Base-by-base conservation (phyloP, 2,113 vertebrate genomes). In the Centropristis striata region DNA sequence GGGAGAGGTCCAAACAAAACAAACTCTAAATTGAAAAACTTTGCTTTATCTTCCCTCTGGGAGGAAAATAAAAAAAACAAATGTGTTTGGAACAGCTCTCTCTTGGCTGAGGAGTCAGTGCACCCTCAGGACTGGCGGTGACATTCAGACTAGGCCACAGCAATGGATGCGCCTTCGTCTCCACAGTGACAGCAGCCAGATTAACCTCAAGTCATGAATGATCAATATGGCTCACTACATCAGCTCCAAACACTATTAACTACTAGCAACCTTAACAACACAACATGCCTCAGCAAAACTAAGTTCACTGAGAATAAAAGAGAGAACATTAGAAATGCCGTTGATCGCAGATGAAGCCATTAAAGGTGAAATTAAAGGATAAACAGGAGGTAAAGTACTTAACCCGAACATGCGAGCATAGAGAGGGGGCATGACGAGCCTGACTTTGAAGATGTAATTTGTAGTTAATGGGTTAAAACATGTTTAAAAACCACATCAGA, bases 131-230 rank as follows among this genome's bases (percentile, higher is more conserved):
- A 81, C 50, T 36, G 28, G 3, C 11, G 4, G 28, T 81, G 88
- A 81, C 85, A 81, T 87, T 88, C 42, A 88, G 57, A 61, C 41
- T 1, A 12, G 8, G 46, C 23, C 32, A 73, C 1, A 66, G 67
- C 50, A 76, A 86, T 41, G 25, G 69, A 73, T 1, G 8, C 78
- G 12, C 28, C n/a, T 37, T 21, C 0, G 2, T 78, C 32, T 80
- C 61, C 70, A 51, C 10, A 4, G 71, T 10, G 28, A 89, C 57
- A 54, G 71, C 28, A 16, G 14, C 46, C 27, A 54, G 44, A 86
- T 78, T 60, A 66, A 78, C 21, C 65, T 4, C 1, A 66, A 76
- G 70, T 68, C 68, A 51, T 10, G 64, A 44, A 58, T 69, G 69
- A 85, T 77, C 10, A 59, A 83, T 79, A 32, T 2, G 1, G 42